These are phyloP conservation scores for Brachionus calyciflorus DNA, from an alignment of 1,140 invertebrate genomes.

Conservation along the genomic window DNA sequence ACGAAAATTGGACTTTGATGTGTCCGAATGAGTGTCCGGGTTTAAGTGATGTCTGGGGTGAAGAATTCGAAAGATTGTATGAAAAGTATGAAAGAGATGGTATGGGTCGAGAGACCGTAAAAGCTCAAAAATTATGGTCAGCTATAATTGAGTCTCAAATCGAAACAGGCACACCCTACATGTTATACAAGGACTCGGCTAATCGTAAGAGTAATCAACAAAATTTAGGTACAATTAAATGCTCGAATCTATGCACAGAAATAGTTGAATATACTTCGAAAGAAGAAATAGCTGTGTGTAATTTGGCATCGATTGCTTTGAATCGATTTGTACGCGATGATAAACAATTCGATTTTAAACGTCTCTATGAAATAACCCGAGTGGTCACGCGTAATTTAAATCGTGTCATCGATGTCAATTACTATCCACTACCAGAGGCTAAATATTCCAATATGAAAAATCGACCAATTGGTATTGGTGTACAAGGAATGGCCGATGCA, in stretches of 20 bases:
- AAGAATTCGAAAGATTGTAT: slow-evolving; percentile 89
- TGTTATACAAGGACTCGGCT: slow-evolving; percentile 94
- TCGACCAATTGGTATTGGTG: slow-evolving; percentile 89
- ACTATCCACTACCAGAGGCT: slow-evolving; percentile 84
- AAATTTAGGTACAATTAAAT: slow-evolving; percentile 96
- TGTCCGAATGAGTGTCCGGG: slow-evolving; percentile 90
- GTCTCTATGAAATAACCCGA: slow-evolving; percentile 82
- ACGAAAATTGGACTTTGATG: slow-evolving; percentile 90
- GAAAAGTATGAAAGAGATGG: slow-evolving; percentile 79
- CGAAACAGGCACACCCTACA: slow-evolving; percentile 96
- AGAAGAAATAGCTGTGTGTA: slow-evolving; percentile 95
- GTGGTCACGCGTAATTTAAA: slow-evolving; percentile 87
- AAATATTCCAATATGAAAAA: slow-evolving; percentile 79
- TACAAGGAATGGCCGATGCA: slow-evolving; percentile 93
- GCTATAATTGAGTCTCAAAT: slow-evolving; percentile 92
- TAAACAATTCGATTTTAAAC: slow-evolving; percentile 78
- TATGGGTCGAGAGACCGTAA: slow-evolving; percentile 71
- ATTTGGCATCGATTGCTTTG: slow-evolving; percentile 94
- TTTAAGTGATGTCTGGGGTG: slow-evolving; percentile 84
- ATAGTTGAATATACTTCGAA: slow-evolving; percentile 83
- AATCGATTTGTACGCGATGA: slow-evolving; percentile 83
- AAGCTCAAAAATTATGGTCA: slow-evolving; percentile 85
- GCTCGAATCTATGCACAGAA: slow-evolving; percentile 96
- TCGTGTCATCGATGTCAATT: slow-evolving; percentile 95
- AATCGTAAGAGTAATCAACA: slow-evolving; percentile 97